A percentile compares a stretch with the other conserved stretches of the same genome.
phyloP scores from a whole-genome alignment of 2,888 invertebrate species.

The Acrocyrtus sp. region DNA sequence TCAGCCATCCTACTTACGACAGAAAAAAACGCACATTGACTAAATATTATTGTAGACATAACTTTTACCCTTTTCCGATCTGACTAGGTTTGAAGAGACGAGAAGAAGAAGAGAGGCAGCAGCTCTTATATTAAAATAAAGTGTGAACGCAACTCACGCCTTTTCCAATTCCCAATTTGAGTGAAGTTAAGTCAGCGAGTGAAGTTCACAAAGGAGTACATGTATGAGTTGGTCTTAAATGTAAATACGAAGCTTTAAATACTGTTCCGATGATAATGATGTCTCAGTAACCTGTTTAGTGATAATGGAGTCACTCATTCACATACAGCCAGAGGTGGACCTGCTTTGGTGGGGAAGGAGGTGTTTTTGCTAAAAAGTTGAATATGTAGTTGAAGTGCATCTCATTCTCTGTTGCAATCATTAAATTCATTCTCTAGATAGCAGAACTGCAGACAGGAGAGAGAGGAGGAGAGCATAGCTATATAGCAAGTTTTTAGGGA shows the following conservation, averaged over 20 bases:
- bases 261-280: neutral
- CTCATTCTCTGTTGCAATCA: neutral
- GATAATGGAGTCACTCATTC: too few species aligned
- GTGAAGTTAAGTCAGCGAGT: too few species aligned
- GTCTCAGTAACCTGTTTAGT: conserved; percentile 39
- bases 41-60: too few species aligned
- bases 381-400: conserved; percentile 6
- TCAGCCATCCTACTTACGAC: too few species aligned
- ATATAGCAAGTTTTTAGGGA: too few species aligned
- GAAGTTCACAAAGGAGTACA: conserved; percentile 12
- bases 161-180: too few species aligned
- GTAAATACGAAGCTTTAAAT: neutral
- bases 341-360: neutral
- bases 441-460: too few species aligned
- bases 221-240: neutral
- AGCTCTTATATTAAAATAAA: neutral
- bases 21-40: too few species aligned
- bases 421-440: too few species aligned
- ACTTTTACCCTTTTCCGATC: conserved; percentile 27
- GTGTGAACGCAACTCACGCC: too few species aligned
- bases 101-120: conserved; percentile 5
- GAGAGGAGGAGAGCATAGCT: too few species aligned
- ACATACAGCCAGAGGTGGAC: neutral
- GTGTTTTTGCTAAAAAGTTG: conserved; percentile 12
- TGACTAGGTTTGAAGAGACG: conserved; percentile 3